Evolutionary conservation across 2,113 vertebrate genomes (phyloP).

Genomic region (Heterotis niloticus): DNA sequence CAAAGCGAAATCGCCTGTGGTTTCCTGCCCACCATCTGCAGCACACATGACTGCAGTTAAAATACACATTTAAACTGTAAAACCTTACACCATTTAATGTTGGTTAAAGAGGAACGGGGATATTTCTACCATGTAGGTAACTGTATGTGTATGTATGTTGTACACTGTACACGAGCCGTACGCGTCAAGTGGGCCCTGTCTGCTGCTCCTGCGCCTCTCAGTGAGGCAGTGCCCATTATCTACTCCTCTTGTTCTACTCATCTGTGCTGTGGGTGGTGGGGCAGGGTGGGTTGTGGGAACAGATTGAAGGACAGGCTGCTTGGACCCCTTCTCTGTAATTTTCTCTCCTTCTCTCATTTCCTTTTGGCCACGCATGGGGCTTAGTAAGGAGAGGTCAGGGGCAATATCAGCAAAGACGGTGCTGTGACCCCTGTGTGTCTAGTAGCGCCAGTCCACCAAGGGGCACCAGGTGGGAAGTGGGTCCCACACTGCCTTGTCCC

Average conservation of each 20-base stretch:
- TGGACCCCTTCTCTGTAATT: not conserved
- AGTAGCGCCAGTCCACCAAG: not conserved
- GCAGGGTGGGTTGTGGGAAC: constrained; percentile 34
- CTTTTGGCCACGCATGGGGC: not conserved
- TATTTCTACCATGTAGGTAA: too few relatives aligned
- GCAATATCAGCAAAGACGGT: not conserved
- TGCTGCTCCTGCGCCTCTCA: constrained; percentile 7
- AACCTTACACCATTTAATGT: too few relatives aligned
- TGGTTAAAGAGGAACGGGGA: too few relatives aligned
- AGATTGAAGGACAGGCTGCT: constrained; percentile 44
- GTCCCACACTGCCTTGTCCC: not conserved
- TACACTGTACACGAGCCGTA: not conserved
- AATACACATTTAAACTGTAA: too few relatives aligned
- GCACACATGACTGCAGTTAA: not conserved
- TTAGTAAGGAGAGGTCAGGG: not conserved
- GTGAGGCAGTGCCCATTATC: not conserved
- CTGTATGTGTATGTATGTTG: too few relatives aligned
- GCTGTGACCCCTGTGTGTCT: constrained; percentile 28
- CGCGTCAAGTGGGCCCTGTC: not conserved
- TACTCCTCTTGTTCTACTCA: not conserved
- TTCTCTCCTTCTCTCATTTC: not conserved
- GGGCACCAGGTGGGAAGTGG: not conserved
- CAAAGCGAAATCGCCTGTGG: not conserved
- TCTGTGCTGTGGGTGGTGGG: not conserved
- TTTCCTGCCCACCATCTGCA: not conserved